Evolutionary conservation across 2,113 vertebrate species (phyloP).

Genomic region (Cyrtonyx montezumae): DNA sequence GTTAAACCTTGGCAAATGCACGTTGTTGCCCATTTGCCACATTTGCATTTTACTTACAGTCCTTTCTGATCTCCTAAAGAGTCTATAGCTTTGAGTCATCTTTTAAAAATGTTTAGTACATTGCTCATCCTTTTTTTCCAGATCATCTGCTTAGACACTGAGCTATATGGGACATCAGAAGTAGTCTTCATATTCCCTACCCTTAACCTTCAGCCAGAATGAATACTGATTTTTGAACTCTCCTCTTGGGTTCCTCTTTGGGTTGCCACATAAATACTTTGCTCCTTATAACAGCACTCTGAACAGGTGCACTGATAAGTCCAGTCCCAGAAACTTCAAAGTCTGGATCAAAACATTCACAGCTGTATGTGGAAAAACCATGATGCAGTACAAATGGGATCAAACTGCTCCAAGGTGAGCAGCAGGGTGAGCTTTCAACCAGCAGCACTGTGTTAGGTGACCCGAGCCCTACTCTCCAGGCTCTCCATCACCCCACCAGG

Average conservation of each 20-base stretch:
- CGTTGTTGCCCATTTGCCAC: not conserved
- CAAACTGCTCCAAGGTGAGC: fast-evolving
- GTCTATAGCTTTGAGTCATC: conserved; percentile 25
- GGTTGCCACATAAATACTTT: not conserved
- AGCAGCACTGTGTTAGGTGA: not conserved
- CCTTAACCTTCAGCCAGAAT: conserved; percentile 25
- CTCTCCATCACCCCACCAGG: not conserved
- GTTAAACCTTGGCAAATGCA: not conserved
- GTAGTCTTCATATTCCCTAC: not conserved
- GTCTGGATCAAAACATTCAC: not conserved
- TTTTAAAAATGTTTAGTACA: conserved; percentile 3
- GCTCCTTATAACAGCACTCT: not conserved
- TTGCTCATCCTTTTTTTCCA: conserved; percentile 33
- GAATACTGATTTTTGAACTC: conserved; percentile 7
- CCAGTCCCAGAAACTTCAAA: not conserved
- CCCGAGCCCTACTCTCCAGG: not conserved
- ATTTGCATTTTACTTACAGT: conserved; percentile 10
- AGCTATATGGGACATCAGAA: not conserved
- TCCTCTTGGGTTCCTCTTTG: fast-evolving
- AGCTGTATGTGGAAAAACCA: fast-evolving
- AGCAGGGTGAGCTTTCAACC: not conserved
- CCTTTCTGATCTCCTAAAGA: not conserved
- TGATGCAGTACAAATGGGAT: fast-evolving
- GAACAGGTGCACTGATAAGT: not conserved
- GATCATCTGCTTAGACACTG: not conserved